A percentile compares a stretch with the other conserved stretches of the same genome.
Conservation (phyloP, 2,888 invertebrate species). For the Tachina fera region DNA sequence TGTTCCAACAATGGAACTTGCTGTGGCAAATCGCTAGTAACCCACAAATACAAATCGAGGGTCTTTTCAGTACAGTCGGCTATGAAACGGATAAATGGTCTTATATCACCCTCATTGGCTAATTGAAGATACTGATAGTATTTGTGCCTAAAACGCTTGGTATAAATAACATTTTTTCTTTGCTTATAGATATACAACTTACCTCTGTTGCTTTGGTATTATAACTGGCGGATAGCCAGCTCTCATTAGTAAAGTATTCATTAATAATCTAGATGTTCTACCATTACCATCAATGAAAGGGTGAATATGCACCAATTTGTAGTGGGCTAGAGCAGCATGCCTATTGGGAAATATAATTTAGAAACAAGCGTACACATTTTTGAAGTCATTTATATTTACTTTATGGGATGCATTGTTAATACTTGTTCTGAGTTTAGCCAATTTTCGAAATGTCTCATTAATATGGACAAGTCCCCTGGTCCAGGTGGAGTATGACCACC, state of each 20-base stretch:
- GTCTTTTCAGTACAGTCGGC: constrained; percentile 96
- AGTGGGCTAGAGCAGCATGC: constrained; percentile 97
- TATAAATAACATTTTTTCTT: background rate
- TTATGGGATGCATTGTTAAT: constrained; percentile 93
- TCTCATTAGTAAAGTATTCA: constrained; percentile 98
- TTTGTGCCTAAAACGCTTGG: constrained; percentile 84
- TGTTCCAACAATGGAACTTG: constrained; percentile 87
- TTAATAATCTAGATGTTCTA: constrained; percentile 95
- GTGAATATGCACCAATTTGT: constrained; percentile 98
- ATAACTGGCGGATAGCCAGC: constrained; percentile 98
- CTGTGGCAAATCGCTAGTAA: constrained; percentile 89
- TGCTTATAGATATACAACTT: constrained; percentile 45
- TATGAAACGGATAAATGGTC: constrained; percentile 98
- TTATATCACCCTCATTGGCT: constrained; percentile 96
- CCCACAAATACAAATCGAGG: constrained; percentile 93
- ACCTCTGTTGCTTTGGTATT: constrained; percentile 92
- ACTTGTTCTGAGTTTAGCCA: constrained; percentile 97
- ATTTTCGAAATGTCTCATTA: constrained; percentile 94
- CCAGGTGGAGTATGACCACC: constrained; percentile 97
- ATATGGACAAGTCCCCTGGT: constrained; percentile 89
- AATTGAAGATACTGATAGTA: constrained; percentile 95
- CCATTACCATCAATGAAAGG: constrained; percentile 99
- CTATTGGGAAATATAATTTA: constrained; percentile 82
- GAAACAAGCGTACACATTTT: background rate
- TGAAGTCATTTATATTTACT: constrained; percentile 81